Evolutionary conservation across 1,140 invertebrate genomes (phyloP), one percentile per base, ranked within the genome.

Genomic region (Planococcus citri): DNA sequence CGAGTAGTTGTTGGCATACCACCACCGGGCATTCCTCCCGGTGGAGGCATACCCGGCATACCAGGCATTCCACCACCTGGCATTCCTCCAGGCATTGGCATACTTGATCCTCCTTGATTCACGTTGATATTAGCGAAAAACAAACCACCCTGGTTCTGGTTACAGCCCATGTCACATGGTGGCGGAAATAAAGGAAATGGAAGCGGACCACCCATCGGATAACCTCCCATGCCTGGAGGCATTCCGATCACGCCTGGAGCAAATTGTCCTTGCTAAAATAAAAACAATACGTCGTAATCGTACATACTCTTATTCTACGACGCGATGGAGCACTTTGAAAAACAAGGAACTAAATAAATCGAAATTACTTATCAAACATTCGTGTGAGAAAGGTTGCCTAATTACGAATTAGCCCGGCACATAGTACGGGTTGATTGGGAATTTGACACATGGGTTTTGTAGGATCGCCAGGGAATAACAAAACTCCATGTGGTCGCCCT

Each of bases 71-170:
- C 69, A n/a, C n/a, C n/a, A 60, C 69, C 69, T 22, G 69, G 69
- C 69, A 70, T 70, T 58, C 22, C 21, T 41, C 22, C 21, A 1
- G 69, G 69, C 69, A 69, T 69, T 14, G n/a, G n/a, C n/a, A n/a
- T n/a, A n/a, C n/a, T n/a, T n/a, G 25, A 27, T 27, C 9, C 8
- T 24, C 38, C n/a, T 14, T 64, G 21, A 24, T 24, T 64, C 1
- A 64, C 24, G 22, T 24, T 27, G 17, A 64, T 64, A 25, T 22
- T 24, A 2, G 60, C 60, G 25, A 64, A 64, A 64, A 64, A 64
- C 20, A 64, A 27, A 21, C 60, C 60, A 64, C 60, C 60, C 3
- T 64, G 60, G n/a, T n/a, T n/a, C n/a, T n/a, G n/a, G 20, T 64
- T 21, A 20, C 60, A 64, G 2, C 4, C 20, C 22, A 17, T 17